Conservation (phyloP, 2,113 vertebrate species). For the Saimiri boliviensis region DNA sequence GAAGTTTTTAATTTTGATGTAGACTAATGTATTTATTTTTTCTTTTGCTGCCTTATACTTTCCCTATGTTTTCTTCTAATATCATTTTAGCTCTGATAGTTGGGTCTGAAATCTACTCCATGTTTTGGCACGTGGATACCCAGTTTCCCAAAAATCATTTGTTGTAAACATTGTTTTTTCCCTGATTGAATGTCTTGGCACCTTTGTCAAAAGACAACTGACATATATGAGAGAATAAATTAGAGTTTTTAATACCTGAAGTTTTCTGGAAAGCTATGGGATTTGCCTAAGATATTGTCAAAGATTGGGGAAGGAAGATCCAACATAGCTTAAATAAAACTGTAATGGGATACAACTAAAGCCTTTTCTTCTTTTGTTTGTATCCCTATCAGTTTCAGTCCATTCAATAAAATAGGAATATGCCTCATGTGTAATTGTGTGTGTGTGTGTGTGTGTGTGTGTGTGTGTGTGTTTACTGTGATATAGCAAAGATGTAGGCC, state of each 20-base stretch:
- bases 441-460: not conserved
- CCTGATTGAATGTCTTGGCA: not conserved
- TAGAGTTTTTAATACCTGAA: not conserved
- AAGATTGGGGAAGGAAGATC: not conserved
- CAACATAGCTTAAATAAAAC: not conserved
- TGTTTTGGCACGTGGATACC: not conserved
- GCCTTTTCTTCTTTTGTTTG: not conserved
- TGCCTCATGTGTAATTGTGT: no score
- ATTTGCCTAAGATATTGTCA: not conserved
- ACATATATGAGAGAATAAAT: not conserved
- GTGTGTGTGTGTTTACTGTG: not conserved
- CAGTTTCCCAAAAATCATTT: not conserved
- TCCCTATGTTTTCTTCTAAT: not conserved
- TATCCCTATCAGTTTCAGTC: not conserved
- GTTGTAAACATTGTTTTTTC: not conserved
- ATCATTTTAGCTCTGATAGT: not conserved
- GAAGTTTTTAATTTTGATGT: not conserved
- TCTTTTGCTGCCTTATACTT: not conserved
- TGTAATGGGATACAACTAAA: not conserved
- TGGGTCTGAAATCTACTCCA: not conserved
- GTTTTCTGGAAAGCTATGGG: not conserved
- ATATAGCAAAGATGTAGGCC: not conserved
- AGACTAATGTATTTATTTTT: not conserved
- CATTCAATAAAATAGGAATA: not conserved
- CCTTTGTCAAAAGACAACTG: not conserved